A percentile compares a stretch with the other conserved stretches of the same genome.
These are phyloP conservation scores for Neodiprion fabricii DNA, from an alignment of 1,140 invertebrate genomes.

Conservation along the genomic window DNA sequence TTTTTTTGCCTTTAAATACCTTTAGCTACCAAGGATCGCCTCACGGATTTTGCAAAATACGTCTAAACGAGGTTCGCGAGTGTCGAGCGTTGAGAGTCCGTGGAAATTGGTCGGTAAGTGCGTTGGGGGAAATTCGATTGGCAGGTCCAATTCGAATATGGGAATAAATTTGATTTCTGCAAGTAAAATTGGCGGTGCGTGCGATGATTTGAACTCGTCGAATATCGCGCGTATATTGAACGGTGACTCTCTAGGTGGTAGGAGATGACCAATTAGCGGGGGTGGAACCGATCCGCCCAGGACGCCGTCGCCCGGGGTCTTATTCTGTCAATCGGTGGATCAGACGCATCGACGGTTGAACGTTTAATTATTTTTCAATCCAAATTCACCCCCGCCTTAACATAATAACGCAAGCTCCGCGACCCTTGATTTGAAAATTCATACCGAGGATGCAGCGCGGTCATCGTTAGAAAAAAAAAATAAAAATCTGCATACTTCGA, in stretches of 20 bases:
- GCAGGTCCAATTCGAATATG: neutral
- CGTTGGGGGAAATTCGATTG: neutral
- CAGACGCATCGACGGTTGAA: neutral
- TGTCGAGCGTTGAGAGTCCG: too few relatives aligned
- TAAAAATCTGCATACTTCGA: too few relatives aligned
- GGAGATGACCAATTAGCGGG: constrained; percentile 63
- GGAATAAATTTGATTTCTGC: neutral
- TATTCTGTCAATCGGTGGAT: constrained; percentile 42
- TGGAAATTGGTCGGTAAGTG: neutral
- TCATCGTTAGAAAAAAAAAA: too few relatives aligned
- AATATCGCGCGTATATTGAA: neutral
- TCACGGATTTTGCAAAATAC: too few relatives aligned
- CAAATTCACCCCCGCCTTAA: neutral
- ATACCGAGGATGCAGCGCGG: too few relatives aligned
- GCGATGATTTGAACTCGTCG: neutral
- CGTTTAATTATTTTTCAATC: constrained; percentile 2
- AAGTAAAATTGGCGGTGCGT: neutral
- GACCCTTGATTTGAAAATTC: too few relatives aligned
- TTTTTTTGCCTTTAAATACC: neutral
- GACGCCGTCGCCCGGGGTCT: constrained; percentile 45
- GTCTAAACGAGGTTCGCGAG: too few relatives aligned
- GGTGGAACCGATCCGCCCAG: constrained; percentile 51
- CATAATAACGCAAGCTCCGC: too few relatives aligned
- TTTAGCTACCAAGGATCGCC: neutral
- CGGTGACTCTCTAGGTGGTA: constrained; percentile 40